Evolutionary conservation across 2,113 vertebrate species (phyloP), one percentile per base, ranked within the genome.

Genomic region (Myiagra hebetior): DNA sequence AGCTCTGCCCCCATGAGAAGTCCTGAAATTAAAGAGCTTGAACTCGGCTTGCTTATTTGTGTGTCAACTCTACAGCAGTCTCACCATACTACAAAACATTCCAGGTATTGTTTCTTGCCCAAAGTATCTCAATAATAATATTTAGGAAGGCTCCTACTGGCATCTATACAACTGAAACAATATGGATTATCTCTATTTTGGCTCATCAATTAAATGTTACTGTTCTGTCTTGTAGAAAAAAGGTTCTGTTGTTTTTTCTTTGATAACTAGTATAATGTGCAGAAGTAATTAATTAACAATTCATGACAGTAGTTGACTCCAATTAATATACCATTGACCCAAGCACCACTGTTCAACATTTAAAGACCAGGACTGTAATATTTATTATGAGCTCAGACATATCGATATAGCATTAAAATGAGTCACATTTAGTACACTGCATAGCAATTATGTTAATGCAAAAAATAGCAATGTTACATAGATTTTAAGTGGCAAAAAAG

Each of bases 271-370:
- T 69, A 50, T 78, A 94, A 95, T 60, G 74, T 89, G 70, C 78
- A 97, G 93, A 96, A 89, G 93, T 94, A 97, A 97, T 93, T 96
- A 97, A 95, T 98, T 97, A 98, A 97, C 80, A 97, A 97, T 98
- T 97, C 91, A 98, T 96, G 96, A 98, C 91, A 75, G 80, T 90
- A 92, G 64, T 95, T 97, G 97, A 95, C 94, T 97, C 57, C 88
- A 94, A 82, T 96, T 98, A 97, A 95, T 96, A 91, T 90, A 69
- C 63, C 95, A 95, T 95, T 97, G 96, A 97, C 97, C 96, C 62
- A 70, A 80, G 85, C 65, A 95, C 88, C 62, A 60, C 75, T 93
- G 60, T 85, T 95, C 80, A 95, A 78, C 92, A 87, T 96, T 97
- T 97, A 97, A 97, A 97, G 96, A 95, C 82, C 26, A 82, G 81